Evolutionary conservation across 1,140 invertebrate genomes (phyloP).

Genomic region (Hyles vespertilio): DNA sequence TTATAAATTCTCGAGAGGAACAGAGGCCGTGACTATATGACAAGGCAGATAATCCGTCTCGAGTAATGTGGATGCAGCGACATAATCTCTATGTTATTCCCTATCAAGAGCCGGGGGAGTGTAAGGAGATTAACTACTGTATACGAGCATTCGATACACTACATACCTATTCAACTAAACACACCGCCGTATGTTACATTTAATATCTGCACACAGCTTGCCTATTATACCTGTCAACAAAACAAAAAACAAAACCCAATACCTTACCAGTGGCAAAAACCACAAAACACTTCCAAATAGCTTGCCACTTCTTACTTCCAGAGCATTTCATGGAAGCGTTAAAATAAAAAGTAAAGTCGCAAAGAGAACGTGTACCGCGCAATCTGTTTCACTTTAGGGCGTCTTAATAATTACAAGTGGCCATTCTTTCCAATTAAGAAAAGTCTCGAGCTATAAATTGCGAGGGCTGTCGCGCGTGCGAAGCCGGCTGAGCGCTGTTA

Average conservation of each 20-base stretch:
- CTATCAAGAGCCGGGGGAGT: conserved; percentile 21
- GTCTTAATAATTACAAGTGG: conserved; percentile 75
- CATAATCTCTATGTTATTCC: conserved; percentile 33
- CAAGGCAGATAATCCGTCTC: conserved; percentile 35
- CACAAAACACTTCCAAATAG: too few relatives aligned
- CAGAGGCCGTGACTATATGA: conserved; percentile 24
- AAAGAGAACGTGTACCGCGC: conserved; percentile 43
- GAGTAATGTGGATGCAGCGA: conserved; percentile 36
- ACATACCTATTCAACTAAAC: conserved; percentile 11
- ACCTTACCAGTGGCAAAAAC: too few relatives aligned
- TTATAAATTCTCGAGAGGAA: conserved; percentile 30
- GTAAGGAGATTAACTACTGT: conserved; percentile 36
- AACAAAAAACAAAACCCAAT: too few relatives aligned
- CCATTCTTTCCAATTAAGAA: conserved; percentile 75
- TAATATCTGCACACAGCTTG: too few relatives aligned
- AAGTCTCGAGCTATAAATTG: conserved; percentile 72
- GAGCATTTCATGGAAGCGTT: conserved; percentile 19
- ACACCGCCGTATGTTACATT: neutral
- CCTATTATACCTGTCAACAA: too few relatives aligned
- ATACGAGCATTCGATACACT: conserved; percentile 26
- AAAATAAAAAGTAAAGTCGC: conserved; percentile 36
- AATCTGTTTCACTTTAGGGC: conserved; percentile 74
- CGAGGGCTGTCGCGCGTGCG: conserved; percentile 55
- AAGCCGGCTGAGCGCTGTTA: conserved; percentile 32
- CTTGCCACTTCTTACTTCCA: neutral